Conservation (phyloP, 2,888 invertebrate species). For the Prenolepis imparis region DNA sequence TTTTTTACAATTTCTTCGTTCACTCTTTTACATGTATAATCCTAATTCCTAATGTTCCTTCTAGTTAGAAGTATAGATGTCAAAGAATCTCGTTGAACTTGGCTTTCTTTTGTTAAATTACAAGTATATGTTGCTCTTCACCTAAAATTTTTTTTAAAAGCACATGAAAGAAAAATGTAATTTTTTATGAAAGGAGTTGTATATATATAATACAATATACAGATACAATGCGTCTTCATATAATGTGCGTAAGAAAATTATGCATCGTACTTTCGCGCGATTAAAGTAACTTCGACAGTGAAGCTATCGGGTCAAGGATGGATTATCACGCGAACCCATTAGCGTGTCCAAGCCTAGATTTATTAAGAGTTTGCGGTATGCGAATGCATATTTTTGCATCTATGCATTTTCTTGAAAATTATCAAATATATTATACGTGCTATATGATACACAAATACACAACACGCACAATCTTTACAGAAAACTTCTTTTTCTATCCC, state of each 20-base stretch:
- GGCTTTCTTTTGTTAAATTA: too few relatives aligned
- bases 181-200: background rate
- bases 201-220: background rate
- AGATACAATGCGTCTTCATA: background rate
- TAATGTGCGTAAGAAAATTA: constrained; percentile 8
- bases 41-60: too few relatives aligned
- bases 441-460: background rate
- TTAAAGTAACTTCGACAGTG: constrained; percentile 54
- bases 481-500: background rate
- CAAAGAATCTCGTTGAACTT: too few relatives aligned
- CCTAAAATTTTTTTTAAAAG: background rate
- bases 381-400: background rate
- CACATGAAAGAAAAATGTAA: background rate
- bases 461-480: too few relatives aligned
- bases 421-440: background rate
- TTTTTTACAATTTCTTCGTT: background rate
- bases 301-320: constrained; percentile 59
- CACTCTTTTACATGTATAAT: too few relatives aligned
- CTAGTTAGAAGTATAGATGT: too few relatives aligned
- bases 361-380: constrained; percentile 4
- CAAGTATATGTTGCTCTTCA: too few relatives aligned
- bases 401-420: background rate
- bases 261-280: constrained; percentile 1
- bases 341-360: constrained; percentile 30
- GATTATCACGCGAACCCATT: constrained; percentile 44